These are phyloP conservation scores for Prenolepis imparis DNA, from an alignment of 2,888 invertebrate genomes.

Conservation along the genomic window DNA sequence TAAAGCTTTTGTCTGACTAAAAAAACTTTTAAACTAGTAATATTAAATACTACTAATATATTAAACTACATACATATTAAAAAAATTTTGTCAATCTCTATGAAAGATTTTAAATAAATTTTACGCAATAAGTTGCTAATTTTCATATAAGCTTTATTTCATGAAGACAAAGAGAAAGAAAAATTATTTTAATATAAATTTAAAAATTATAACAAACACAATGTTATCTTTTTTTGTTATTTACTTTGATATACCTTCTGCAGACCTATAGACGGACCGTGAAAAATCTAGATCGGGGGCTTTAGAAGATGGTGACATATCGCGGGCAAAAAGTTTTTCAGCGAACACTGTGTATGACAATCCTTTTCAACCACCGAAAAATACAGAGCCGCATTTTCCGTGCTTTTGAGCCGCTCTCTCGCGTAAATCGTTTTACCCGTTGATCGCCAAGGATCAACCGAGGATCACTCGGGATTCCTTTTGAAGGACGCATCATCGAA, in stretches of 20 bases:
- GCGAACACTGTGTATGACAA: slow-evolving; percentile 46
- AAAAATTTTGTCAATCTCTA: not conserved
- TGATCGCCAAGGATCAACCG: slow-evolving; percentile 67
- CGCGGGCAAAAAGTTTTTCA: slow-evolving; percentile 43
- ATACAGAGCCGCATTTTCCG: slow-evolving; percentile 70
- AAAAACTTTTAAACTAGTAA: not conserved
- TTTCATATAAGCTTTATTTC: not conserved
- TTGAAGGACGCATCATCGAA: slow-evolving; percentile 69
- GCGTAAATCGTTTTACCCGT: slow-evolving; percentile 77
- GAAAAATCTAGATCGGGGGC: slow-evolving; percentile 12
- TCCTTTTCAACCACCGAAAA: slow-evolving; percentile 66
- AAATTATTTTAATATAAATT: not conserved
- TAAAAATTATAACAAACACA: not conserved
- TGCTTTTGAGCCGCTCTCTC: slow-evolving; percentile 71
- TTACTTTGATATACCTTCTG: not conserved
- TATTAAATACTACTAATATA: too few species aligned
- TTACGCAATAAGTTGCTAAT: not conserved
- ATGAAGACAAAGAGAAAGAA: not conserved
- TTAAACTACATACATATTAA: too few species aligned
- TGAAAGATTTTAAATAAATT: not conserved
- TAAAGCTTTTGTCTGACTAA: slow-evolving; percentile 45
- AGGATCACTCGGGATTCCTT: slow-evolving; percentile 53
- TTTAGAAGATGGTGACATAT: slow-evolving; percentile 5
- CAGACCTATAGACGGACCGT: not conserved
- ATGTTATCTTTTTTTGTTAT: not conserved